Evolutionary conservation across 1,140 invertebrate species (phyloP), one percentile per base, ranked within the genome.

Genomic region (Pseudomyrmex pallidus): DNA sequence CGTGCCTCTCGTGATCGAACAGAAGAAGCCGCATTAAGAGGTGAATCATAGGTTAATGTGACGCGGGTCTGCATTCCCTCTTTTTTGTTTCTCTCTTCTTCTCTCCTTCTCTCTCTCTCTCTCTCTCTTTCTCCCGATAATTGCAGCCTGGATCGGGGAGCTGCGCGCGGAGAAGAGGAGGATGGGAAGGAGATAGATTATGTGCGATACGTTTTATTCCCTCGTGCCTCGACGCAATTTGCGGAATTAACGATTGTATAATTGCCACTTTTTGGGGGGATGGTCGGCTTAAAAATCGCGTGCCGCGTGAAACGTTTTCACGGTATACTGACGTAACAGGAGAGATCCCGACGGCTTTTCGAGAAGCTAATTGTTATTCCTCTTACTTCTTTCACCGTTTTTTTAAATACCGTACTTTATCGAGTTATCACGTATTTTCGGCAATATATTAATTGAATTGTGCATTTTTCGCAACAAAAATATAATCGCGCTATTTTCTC

Each of bases 41-140:
- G 91, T 93, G 92, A 93, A 92, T 93, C 92, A 93, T 93, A 90
- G 87, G 86, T 92, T 92, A 91, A 92, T 88, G 84, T 87, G 85
- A 84, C 54, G 64, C 66, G 74, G 76, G 83, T 77, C 22, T 70
- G 57, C 68, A 57, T 68, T 87, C 74, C 74, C 72, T 85, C 54
- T 56, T 22, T 22, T 67, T 20, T 20, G 15, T 80, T 44, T 56
- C 46, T 83, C 82, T 85, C 68, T 78, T 67, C 82, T 74, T 85
- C 76, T 83, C 52, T 44, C n/a, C n/a, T n/a, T n/a, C 25, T 62
- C 46, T 44, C 59, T 78, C 73, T 85, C 67, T 35, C 35, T 35
- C 35, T 25, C 25, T 25, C 25, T 80, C 63, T 83, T 73, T 87
- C 74, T 83, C 54, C 22, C 57, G 61, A 80, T 89, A 89, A 89